These are phyloP conservation scores for Gymnothorax reevesii DNA, from an alignment of 2,797 vertebrate species.

Conservation along the genomic window DNA sequence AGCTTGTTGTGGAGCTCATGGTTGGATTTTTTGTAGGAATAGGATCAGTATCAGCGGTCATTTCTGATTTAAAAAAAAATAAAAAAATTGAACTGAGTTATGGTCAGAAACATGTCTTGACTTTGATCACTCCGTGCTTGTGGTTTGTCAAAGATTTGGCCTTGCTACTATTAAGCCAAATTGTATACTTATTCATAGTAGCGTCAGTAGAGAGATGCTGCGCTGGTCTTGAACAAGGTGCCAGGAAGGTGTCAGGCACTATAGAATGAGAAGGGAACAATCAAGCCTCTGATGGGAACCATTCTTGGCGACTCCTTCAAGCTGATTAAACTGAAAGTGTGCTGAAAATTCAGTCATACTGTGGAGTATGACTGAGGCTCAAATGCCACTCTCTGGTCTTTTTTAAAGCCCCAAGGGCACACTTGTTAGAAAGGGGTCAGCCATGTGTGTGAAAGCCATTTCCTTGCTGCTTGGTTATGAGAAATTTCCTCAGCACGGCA, in stretches of 20 bases:
- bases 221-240: not conserved
- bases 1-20: not conserved
- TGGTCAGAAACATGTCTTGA: not conserved
- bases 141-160: not conserved
- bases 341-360: not conserved
- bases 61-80: not conserved
- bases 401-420: not conserved
- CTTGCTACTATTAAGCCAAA: not conserved
- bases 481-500: not conserved
- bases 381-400: not conserved
- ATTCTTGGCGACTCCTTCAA: not conserved
- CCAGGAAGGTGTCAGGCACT: not conserved
- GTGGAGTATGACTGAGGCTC: not conserved
- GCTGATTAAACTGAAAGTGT: not conserved
- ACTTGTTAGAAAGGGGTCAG: not conserved
- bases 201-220: not conserved
- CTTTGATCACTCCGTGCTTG: not conserved
- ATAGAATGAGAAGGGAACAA: not conserved
- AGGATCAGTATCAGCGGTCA: not conserved
- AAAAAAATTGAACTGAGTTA: not conserved
- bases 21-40: not conserved
- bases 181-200: not conserved
- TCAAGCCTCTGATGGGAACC: not conserved
- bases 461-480: not conserved
- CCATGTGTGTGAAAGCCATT: too few relatives aligned